Conservation (phyloP, 2,797 vertebrate genomes). For the Ciconia nigra region DNA sequence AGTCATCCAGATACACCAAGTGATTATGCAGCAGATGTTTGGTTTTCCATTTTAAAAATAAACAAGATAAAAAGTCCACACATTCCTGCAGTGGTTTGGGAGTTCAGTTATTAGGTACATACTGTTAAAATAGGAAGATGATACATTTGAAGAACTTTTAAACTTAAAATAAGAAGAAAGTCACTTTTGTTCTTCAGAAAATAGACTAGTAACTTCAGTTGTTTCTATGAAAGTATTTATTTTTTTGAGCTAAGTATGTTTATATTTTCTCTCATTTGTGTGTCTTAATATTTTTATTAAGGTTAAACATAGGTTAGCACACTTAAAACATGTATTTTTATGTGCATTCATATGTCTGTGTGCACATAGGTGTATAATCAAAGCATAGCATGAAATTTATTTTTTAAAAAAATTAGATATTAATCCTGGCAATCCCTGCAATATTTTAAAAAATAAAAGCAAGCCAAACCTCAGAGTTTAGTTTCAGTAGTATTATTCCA, state of each 20-base stretch:
- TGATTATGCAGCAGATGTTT: conserved; percentile 22
- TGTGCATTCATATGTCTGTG: conserved; percentile 7
- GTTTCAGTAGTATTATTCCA: neutral
- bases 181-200: neutral
- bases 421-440: conserved; percentile 38
- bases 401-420: neutral
- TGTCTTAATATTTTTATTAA: conserved; percentile 8
- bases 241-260: conserved; percentile 4
- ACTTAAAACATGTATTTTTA: conserved; percentile 7
- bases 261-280: conserved; percentile 17
- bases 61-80: neutral
- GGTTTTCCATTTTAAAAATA: conserved; percentile 15
- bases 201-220: neutral
- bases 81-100: neutral
- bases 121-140: neutral
- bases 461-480: neutral
- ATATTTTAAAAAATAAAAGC: neutral
- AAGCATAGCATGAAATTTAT: neutral
- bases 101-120: neutral
- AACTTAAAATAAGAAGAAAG: neutral
- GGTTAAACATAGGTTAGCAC: neutral
- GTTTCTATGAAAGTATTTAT: conserved; percentile 1
- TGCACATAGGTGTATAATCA: neutral
- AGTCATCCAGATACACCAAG: conserved; percentile 32
- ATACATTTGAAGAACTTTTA: neutral